Evolutionary conservation across 2,888 invertebrate species (phyloP), one percentile per base, ranked within the genome.

Genomic region (Priocnemis perturbator): DNA sequence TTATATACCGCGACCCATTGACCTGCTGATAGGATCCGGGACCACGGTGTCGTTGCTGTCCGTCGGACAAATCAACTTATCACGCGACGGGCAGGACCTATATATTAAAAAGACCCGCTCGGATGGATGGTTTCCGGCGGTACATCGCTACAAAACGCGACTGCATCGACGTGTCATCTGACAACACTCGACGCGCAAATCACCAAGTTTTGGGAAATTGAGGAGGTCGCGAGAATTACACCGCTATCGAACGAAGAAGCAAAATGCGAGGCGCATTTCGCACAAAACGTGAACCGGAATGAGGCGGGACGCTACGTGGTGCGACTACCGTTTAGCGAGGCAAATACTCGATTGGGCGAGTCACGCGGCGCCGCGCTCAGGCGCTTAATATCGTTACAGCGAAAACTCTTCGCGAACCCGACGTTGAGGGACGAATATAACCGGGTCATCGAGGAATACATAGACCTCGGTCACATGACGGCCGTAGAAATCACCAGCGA

Each of bases 81-180:
- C n/a, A n/a, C n/a, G n/a, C n/a, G n/a, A n/a, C n/a, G n/a, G n/a
- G n/a, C 61, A 64, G 0, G 66, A 72, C 7, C 3, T 69, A 14
- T 60, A 50, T 44, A 0, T 64, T 15, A 63, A 62, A 17, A 69
- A 66, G n/a, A 63, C 76, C 7, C 71, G 11, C 61, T 79, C 15
- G 77, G 76, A 7, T 77, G 74, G 75, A 62, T 71, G 0, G 67
- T 75, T 3, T 75, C 64, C 0, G 58, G 58, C 4, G 17, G 21
- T 19, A 11, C 57, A 37, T n/a, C 9, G 17, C 30, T n/a, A 17
- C 2, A 30, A 30, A 26, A 15, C 14, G 19, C 7, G 17, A 55
- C 1, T n/a, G 3, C 7, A 4, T 21, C 23, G 5, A 9, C 23
- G 9, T 20, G 15, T 15, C n/a, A 4, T 20, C 0, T 55, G 1